Conservation (phyloP, 2,797 vertebrate species). For the Monodelphis domestica region DNA sequence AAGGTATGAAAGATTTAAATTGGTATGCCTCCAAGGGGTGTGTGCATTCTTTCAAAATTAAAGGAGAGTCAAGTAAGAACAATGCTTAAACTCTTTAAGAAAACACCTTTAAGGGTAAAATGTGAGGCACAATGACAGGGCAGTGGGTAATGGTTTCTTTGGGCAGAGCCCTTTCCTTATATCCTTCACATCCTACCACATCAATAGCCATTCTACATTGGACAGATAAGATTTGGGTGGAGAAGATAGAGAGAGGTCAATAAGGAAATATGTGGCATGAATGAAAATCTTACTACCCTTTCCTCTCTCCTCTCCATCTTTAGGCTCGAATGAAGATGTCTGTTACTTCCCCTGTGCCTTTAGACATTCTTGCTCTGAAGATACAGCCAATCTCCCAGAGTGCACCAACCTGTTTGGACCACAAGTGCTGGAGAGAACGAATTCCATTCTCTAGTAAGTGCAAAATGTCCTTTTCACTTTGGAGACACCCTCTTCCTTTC, state of each 20-base stretch:
- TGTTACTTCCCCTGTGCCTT: slow-evolving; percentile 77
- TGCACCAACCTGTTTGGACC: slow-evolving; percentile 90
- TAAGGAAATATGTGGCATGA: background rate
- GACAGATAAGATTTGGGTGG: background rate
- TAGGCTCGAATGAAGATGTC: slow-evolving; percentile 84
- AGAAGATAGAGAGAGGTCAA: background rate
- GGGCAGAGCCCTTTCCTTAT: background rate
- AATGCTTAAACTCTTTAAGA: background rate
- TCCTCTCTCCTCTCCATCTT: slow-evolving; percentile 12
- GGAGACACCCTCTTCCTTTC: background rate
- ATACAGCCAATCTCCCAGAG: slow-evolving; percentile 91
- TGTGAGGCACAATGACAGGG: background rate
- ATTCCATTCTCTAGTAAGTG: slow-evolving; percentile 87
- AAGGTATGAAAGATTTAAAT: background rate
- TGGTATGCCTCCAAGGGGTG: background rate
- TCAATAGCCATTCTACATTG: background rate
- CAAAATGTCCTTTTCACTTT: background rate
- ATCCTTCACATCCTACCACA: background rate
- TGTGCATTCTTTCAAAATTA: background rate
- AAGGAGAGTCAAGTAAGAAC: background rate
- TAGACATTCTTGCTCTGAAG: slow-evolving; percentile 84
- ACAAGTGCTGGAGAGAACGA: slow-evolving; percentile 84
- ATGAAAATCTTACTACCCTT: slow-evolving; percentile 13
- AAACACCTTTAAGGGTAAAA: background rate
- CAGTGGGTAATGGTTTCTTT: background rate